Base-by-base conservation (phyloP, 2,113 vertebrate species). In the Silurus asotus region DNA sequence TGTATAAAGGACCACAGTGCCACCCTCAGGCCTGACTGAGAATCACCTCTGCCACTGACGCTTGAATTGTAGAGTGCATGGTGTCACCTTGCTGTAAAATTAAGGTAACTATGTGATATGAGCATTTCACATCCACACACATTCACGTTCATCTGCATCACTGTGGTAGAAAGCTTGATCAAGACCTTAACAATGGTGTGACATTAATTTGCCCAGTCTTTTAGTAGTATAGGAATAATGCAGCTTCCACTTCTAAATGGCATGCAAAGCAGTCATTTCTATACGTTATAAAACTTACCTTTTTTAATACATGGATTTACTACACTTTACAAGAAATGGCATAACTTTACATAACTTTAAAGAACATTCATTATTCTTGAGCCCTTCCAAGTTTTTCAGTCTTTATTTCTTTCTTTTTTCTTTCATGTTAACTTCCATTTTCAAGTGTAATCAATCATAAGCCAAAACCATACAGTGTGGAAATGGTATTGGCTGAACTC, bases 21-120 rank as follows among this genome's bases (percentile, higher is more conserved):
- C 81, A 82, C 28, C 81, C 48, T 55, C 23, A 82, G 81, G 81
- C 62, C 19, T 20, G 81, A 82, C 2, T n/a, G 37, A 67, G 62
- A 69, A 82, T 53, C n/a, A 53, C 62, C 56, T 28, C 13, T 15
- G 61, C 59, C 13, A 67, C 48, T 82, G 62, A 20, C 8, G 11
- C 14, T 37, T 28, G 3, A 25, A 10, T 53, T 19, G n/a, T 55
- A 76, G 23, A 25, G 5, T 25, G 28, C 56, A 48, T 10, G 37
- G 9, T 28, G 48, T 20, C 56, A 45, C 5, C 25, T 5, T 58
- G 8, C 28, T 20, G 8, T 80, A 58, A 78, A 78, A 58, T n/a
- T 37, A 37, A 59, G 59, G 8, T 20, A 45, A 19, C 25, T 9
- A 58, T 10, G 5, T 20, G n/a, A n/a, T 25, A 17, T 13, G 25